Evolutionary conservation across 37 sponge, comb jelly and placozoan species (phyloP).

Genomic region (Theonella swinhoei): DNA sequence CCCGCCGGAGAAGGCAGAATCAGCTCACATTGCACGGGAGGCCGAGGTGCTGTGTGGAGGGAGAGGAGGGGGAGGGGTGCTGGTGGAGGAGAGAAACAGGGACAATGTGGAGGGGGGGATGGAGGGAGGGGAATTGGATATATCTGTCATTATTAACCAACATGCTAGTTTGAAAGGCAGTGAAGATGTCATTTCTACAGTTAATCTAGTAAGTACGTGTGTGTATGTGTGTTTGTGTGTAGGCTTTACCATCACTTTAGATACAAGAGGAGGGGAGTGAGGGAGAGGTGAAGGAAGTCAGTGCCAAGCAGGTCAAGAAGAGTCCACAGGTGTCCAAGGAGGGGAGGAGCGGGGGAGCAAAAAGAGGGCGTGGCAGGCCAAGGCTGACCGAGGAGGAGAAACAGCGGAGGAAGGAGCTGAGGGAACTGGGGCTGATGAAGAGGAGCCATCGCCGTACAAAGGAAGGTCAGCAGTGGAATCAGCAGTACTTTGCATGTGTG

Average conservation of each 20-base stretch:
- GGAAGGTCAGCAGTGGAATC: conserved; percentile 44
- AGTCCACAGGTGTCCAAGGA: background rate
- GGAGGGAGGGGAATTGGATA: background rate
- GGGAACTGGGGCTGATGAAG: conserved; percentile 70
- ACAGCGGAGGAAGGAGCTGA: conserved; percentile 68
- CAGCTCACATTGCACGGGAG: conserved; percentile 6
- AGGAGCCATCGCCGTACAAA: conserved; percentile 73
- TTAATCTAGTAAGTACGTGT: background rate
- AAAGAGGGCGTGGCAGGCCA: conserved; percentile 70
- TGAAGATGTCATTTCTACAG: background rate
- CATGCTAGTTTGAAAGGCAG: background rate
- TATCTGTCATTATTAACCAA: background rate
- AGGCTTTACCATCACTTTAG: background rate
- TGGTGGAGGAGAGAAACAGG: background rate
- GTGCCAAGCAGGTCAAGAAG: background rate
- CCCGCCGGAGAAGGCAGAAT: background rate
- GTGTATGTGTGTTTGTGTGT: background rate
- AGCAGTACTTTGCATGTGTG: background rate
- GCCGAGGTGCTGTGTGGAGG: background rate
- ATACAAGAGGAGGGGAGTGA: background rate
- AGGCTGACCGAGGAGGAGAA: conserved; percentile 79
- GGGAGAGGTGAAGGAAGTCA: too few species aligned
- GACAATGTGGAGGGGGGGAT: background rate
- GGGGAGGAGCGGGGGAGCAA: background rate
- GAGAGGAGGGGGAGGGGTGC: background rate